Conservation (phyloP, 1,140 invertebrate genomes). For the Schlechtendalia chinensis region DNA sequence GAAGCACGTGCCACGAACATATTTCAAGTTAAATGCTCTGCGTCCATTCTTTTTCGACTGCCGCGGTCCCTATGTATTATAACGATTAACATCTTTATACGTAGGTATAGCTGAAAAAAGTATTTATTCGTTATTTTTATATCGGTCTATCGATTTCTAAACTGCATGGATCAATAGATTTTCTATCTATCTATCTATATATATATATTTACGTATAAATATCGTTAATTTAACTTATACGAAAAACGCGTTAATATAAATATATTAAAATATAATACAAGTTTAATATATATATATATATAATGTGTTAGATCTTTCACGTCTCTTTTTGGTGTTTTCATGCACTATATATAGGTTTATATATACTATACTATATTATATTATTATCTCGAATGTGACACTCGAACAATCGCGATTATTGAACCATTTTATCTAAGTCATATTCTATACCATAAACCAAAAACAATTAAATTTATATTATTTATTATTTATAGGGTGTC, state of each 20-base stretch:
- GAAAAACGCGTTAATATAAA: background rate
- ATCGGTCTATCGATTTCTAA: background rate
- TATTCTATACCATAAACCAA: too few species aligned
- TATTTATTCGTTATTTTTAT: conserved; percentile 2
- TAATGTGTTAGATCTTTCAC: background rate
- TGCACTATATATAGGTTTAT: too few species aligned
- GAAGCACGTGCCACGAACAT: conserved; percentile 41
- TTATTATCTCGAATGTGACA: too few species aligned
- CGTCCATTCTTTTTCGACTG: background rate
- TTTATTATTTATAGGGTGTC: too few species aligned
- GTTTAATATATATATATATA: background rate
- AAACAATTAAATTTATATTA: too few species aligned
- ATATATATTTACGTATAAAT: background rate
- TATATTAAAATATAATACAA: too few species aligned
- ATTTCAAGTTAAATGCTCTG: conserved; percentile 45
- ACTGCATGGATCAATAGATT: background rate
- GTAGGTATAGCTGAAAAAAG: background rate
- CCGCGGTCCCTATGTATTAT: background rate
- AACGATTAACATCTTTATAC: conserved; percentile 3
- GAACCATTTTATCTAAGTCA: too few species aligned
- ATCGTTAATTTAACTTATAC: conserved; percentile 2
- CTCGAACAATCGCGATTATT: too few species aligned
- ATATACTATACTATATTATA: too few species aligned
- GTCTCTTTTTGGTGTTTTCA: background rate
- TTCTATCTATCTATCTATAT: background rate